Evolutionary conservation across 2,888 invertebrate species (phyloP).

Genomic region (Aspidiotus destructor): DNA sequence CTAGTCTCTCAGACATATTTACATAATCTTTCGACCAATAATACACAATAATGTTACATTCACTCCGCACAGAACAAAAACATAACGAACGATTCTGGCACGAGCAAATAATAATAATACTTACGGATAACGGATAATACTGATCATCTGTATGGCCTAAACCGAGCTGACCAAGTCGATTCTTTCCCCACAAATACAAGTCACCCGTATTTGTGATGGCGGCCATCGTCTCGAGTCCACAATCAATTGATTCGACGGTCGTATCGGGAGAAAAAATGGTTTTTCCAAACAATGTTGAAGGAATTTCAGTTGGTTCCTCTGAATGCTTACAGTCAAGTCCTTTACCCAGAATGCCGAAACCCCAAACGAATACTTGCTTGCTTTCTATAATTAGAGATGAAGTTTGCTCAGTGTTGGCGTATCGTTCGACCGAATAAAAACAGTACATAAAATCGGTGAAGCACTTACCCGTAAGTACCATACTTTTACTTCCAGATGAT

Average conservation of each 20-base stretch:
- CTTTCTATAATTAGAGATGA: conserved; percentile 49
- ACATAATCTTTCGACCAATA: too few relatives aligned
- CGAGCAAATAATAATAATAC: conserved; percentile 21
- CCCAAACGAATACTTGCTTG: conserved; percentile 86
- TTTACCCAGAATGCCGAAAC: conserved; percentile 80
- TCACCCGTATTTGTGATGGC: conserved; percentile 76
- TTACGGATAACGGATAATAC: conserved; percentile 73
- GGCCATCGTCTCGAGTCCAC: conserved; percentile 67
- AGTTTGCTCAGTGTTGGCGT: conserved; percentile 12
- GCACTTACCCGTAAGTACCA: conserved; percentile 63
- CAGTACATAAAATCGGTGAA: not conserved
- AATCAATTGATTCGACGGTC: conserved; percentile 54
- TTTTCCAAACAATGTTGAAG: conserved; percentile 70
- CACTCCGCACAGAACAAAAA: too few relatives aligned
- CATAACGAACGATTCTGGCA: too few relatives aligned
- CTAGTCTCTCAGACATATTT: too few relatives aligned
- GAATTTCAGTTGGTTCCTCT: conserved; percentile 59
- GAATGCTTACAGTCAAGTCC: conserved; percentile 68
- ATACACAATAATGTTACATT: too few relatives aligned
- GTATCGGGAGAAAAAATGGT: conserved; percentile 69
- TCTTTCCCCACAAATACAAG: conserved; percentile 86
- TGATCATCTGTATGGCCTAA: conserved; percentile 71
- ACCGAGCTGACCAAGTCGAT: conserved; percentile 73
- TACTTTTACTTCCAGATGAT: conserved; percentile 77
- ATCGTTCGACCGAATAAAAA: not conserved